These are phyloP conservation scores for Anniella stebbinsi DNA, from an alignment of 2,797 vertebrate species.

Conservation along the genomic window DNA sequence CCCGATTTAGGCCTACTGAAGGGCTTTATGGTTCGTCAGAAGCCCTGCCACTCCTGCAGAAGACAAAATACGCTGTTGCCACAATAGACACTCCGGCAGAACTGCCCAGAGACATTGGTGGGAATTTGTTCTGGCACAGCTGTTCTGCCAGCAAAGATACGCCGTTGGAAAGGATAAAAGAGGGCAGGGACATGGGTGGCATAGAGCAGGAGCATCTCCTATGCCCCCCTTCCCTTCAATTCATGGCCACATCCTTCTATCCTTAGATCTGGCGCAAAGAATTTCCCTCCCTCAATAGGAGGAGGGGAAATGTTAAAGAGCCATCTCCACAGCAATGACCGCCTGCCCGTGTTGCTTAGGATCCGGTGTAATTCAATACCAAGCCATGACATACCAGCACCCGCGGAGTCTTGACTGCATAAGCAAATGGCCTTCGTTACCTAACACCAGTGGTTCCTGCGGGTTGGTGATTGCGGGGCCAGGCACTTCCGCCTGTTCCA, in stretches of 20 bases:
- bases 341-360: neutral
- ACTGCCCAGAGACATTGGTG: too few species aligned
- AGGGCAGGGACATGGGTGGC: neutral
- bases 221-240: neutral
- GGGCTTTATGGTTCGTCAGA: neutral
- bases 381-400: neutral
- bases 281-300: neutral
- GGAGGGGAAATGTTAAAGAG: neutral
- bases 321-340: neutral
- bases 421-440: slow-evolving; percentile 64
- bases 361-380: neutral
- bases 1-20: neutral
- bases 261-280: neutral
- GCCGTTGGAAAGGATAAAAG: neutral
- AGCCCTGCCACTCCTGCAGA: neutral
- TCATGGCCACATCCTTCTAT: neutral
- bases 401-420: neutral
- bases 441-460: slow-evolving; percentile 86
- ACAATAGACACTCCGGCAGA: too few species aligned
- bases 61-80: too few species aligned
- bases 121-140: too few species aligned
- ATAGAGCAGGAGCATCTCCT: neutral
- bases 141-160: neutral
- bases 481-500: slow-evolving; percentile 76
- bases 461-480: slow-evolving; percentile 82